phyloP scores from a whole-genome alignment of 2,888 invertebrate genomes.

The Apodemia mormo region DNA sequence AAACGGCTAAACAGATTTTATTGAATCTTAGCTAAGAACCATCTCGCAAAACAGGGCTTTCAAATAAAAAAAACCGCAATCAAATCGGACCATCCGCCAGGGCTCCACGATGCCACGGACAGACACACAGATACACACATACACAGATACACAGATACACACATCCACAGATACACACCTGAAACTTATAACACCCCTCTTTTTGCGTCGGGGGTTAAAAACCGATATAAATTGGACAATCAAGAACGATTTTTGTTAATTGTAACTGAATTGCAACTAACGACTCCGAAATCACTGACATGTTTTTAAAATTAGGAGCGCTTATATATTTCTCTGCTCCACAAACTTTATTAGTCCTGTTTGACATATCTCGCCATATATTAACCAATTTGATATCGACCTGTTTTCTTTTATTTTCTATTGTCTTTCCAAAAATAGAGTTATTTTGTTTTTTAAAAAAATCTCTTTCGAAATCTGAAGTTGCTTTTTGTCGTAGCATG shows the following conservation, averaged over 20 bases:
- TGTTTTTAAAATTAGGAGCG: not conserved
- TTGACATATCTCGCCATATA: not conserved
- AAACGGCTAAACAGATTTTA: too few species aligned
- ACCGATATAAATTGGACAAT: not conserved
- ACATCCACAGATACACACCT: too few species aligned
- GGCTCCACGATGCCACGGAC: too few species aligned
- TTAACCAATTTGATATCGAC: not conserved
- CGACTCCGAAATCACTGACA: not conserved
- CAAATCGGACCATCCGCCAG: too few species aligned
- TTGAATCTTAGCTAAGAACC: too few species aligned
- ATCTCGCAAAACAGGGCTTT: too few species aligned
- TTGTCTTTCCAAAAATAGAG: too few species aligned
- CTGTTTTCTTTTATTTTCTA: not conserved
- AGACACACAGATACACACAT: too few species aligned
- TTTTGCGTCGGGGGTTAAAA: too few species aligned
- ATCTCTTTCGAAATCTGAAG: not conserved
- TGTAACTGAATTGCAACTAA: slow-evolving; percentile 2
- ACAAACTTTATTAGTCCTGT: not conserved
- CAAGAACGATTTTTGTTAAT: not conserved
- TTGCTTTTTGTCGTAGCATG: not conserved
- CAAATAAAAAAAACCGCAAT: too few species aligned
- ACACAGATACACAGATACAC: too few species aligned
- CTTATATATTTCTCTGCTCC: not conserved
- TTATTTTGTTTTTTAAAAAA: not conserved
- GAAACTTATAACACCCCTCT: too few species aligned